Conservation (phyloP, 2,888 invertebrate species). For the Cephus rjabovi region DNA sequence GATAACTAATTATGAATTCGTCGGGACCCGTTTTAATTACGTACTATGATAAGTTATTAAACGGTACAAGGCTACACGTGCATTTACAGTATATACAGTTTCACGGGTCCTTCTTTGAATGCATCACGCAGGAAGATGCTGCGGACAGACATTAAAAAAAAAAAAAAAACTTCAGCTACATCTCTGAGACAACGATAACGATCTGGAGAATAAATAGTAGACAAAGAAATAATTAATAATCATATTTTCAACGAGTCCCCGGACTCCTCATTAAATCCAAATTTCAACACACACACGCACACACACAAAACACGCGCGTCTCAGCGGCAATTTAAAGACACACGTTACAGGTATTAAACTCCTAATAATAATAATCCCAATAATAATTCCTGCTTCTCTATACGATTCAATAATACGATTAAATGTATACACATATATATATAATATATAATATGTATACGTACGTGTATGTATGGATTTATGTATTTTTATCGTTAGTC, state of each 20-base stretch:
- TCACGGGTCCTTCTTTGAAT: slow-evolving; percentile 36
- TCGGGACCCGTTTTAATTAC: background rate
- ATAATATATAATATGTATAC: slow-evolving; percentile 24
- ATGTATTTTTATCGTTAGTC: slow-evolving; percentile 27
- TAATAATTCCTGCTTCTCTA: background rate
- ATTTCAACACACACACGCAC: background rate
- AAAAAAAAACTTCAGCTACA: background rate
- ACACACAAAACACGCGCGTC: background rate
- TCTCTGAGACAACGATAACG: background rate
- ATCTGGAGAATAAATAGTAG: background rate
- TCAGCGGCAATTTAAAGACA: background rate
- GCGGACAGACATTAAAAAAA: background rate
- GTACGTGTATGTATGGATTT: slow-evolving; percentile 17
- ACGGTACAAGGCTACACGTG: slow-evolving; percentile 30
- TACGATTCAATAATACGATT: background rate
- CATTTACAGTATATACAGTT: slow-evolving; percentile 62
- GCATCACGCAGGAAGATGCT: background rate
- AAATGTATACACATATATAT: slow-evolving; percentile 11
- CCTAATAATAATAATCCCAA: background rate
- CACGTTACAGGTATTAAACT: background rate
- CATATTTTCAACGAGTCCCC: background rate
- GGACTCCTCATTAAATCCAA: background rate
- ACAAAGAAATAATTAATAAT: background rate
- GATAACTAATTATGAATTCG: background rate
- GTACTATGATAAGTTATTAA: background rate